A percentile compares a stretch with the other conserved stretches of the same genome.
Conservation (phyloP, 2,113 vertebrate species). For the Thunnus thynnus region DNA sequence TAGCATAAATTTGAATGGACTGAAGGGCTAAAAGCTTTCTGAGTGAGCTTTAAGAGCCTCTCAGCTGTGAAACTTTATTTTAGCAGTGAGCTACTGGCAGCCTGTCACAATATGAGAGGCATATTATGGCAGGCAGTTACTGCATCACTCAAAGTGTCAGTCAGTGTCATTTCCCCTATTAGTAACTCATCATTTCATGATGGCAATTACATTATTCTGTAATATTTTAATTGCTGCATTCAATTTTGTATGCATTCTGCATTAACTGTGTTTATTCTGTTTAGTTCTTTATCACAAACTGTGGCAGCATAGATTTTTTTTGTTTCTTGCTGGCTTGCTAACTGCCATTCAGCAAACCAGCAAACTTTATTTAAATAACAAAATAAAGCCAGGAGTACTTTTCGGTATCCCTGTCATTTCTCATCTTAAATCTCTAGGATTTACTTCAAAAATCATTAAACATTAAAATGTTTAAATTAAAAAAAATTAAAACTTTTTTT, state of each 20-base stretch:
- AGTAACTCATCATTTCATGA: slow-evolving; percentile 1
- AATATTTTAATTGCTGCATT: background rate
- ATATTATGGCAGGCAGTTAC: slow-evolving; percentile 2
- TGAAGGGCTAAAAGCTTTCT: background rate
- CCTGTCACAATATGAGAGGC: slow-evolving; percentile 4
- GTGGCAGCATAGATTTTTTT: too few species aligned
- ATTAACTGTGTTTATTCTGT: too few species aligned
- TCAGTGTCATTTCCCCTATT: slow-evolving; percentile 4
- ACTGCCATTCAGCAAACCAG: too few species aligned
- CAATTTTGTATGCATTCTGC: background rate
- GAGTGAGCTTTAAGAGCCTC: background rate
- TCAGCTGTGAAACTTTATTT: background rate
- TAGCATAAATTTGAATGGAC: background rate
- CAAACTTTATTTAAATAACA: too few species aligned
- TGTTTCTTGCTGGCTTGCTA: too few species aligned
- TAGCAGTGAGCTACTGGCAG: background rate
- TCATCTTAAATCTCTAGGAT: too few species aligned
- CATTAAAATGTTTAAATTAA: too few species aligned
- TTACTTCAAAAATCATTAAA: too few species aligned
- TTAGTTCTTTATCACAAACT: too few species aligned
- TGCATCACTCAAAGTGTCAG: slow-evolving; percentile 13
- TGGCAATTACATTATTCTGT: background rate
- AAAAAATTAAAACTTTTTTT: too few species aligned
- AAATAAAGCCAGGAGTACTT: too few species aligned
- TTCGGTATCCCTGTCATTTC: too few species aligned